phyloP scores from a whole-genome alignment of 2,888 invertebrate genomes.

The Chouioia cunea region DNA sequence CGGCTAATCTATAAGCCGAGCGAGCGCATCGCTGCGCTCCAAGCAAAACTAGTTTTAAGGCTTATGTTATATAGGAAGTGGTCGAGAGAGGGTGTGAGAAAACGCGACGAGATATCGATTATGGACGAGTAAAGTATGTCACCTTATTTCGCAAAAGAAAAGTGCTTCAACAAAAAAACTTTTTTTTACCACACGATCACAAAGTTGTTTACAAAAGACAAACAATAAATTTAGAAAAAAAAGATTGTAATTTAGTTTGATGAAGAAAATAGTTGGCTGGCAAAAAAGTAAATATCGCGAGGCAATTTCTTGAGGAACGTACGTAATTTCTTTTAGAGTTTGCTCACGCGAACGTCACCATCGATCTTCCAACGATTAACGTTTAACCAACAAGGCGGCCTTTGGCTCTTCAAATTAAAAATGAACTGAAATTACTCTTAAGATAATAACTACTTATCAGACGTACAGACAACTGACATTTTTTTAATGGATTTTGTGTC shows the following conservation, averaged over 20 bases:
- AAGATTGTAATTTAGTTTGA: constrained; percentile 3
- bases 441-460: constrained; percentile 29
- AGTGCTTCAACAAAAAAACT: background rate
- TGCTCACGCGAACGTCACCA: constrained; percentile 39
- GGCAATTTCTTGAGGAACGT: constrained; percentile 35
- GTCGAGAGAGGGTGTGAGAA: constrained; percentile 19
- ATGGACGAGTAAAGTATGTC: constrained; percentile 54
- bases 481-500: background rate
- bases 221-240: constrained; percentile 11
- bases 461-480: constrained; percentile 18
- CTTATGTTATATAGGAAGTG: background rate
- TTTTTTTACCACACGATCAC: background rate
- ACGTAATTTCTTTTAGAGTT: constrained; percentile 34
- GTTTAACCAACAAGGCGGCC: constrained; percentile 24
- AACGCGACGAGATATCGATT: constrained; percentile 55
- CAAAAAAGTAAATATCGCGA: constrained; percentile 32
- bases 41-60: constrained; percentile 16
- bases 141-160: constrained; percentile 54
- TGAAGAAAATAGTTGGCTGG: constrained; percentile 14
- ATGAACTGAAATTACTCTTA: constrained; percentile 40
- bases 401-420: constrained; percentile 37
- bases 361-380: constrained; percentile 45
- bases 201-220: background rate
- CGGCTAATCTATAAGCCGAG: constrained; percentile 21
- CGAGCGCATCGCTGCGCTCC: background rate